Percentiles rank a stretch among this genome's conserved stretches.
phyloP scores from a whole-genome alignment of 1,140 invertebrate species.

The Odontomachus brunneus region DNA sequence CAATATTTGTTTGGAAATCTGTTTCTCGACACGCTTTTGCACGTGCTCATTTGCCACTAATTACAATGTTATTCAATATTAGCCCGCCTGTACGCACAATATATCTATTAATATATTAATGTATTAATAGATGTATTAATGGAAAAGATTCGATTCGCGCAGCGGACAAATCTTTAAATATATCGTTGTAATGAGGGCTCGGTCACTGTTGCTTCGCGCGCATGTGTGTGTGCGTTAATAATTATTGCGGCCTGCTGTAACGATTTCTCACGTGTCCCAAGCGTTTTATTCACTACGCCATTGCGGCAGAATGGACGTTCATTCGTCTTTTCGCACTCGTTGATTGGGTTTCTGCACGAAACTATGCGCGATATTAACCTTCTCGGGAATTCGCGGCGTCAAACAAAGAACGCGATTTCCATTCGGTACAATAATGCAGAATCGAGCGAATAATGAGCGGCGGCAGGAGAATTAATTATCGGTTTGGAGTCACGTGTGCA shows the following conservation, averaged over 20 bases:
- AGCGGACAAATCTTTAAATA: neutral
- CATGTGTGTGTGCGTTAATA: neutral
- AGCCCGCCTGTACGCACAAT: neutral
- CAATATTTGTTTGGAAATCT: constrained; percentile 34
- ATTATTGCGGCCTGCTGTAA: constrained; percentile 13
- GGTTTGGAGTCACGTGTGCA: no score
- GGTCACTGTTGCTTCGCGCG: neutral
- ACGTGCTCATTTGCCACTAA: constrained; percentile 35
- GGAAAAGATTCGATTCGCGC: neutral
- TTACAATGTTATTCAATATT: constrained; percentile 49
- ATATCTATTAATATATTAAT: no score
- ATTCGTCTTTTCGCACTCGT: neutral
- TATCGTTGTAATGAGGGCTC: constrained; percentile 28
- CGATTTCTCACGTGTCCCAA: neutral
- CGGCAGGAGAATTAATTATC: constrained; percentile 1
- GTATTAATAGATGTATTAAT: constrained; percentile 15
- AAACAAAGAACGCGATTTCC: neutral
- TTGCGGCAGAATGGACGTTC: neutral
- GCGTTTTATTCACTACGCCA: neutral
- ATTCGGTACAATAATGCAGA: neutral
- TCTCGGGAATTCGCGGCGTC: neutral
- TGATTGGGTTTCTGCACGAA: neutral
- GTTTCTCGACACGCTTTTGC: constrained; percentile 26
- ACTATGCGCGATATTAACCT: neutral
- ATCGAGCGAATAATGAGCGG: constrained; percentile 2